Base-by-base conservation (phyloP, 2,797 vertebrate genomes). In the Sparus aurata region DNA sequence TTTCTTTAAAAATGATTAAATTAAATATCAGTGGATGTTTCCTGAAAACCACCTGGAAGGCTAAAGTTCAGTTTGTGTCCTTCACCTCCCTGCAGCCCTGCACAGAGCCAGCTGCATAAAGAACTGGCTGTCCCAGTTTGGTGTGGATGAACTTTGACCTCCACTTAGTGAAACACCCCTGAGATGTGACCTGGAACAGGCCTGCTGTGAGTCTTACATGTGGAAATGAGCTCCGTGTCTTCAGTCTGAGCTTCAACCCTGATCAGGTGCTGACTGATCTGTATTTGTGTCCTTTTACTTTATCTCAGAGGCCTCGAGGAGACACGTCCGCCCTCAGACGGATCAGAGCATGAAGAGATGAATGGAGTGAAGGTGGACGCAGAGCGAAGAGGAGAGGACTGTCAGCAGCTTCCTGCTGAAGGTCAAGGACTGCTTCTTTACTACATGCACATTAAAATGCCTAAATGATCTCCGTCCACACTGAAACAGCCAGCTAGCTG, bases 271-370 rank as follows among this genome's bases (percentile, higher is more conserved):
- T 54, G 23, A 55, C 54, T 57, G 3, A 12, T 52, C 11, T 52
- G 12, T 15, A 3, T 7, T 12, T 23, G 8, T 52, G 49, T 22
- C 50, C 20, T 12, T 0, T 67, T 18, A 62, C 16, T n/a, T 25
- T 46, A n/a, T 59, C n/a, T 1, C 59, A 82, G 68, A 70, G 49
- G 58, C 38, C 52, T 54, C 3, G 58, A 30, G 60, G 67, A 75
- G 70, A 62, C 17, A 13, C 0, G n/a, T 20, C 50, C 70, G 11
- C 23, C 54, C 5, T 22, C 38, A 64, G 71, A 1, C 53, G 68
- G 52, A 66, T 30, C 34, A 47, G 50, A 68, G 46, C 34, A 73
- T 54, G 72, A 75, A 60, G 75, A 80, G 58, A 86, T 90, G 86
- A 85, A 73, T 50, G 86, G 76, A 57, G 68, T 57, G 67, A 63